These are phyloP conservation scores for Vollenhovia emeryi DNA, from an alignment of 1,140 invertebrate species.

Conservation along the genomic window DNA sequence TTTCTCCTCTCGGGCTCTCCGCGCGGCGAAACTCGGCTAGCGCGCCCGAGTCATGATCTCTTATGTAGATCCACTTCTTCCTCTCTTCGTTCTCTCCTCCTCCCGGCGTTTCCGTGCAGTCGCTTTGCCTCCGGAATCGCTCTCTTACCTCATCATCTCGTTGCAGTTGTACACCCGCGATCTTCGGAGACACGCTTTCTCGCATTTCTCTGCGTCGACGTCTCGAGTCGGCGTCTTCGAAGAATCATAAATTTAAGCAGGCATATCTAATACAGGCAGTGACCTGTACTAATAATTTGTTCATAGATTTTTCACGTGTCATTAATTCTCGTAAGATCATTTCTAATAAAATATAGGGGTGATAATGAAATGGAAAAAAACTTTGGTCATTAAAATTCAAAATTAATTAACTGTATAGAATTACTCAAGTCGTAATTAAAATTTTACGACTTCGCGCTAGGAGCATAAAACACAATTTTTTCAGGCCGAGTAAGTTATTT, in stretches of 20 bases:
- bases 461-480: background rate
- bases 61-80: slow-evolving; percentile 74
- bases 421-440: background rate
- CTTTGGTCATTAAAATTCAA: background rate
- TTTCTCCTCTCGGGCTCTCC: slow-evolving; percentile 75
- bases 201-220: slow-evolving; percentile 26
- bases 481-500: background rate
- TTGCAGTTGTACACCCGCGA: slow-evolving; percentile 56
- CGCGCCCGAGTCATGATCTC: slow-evolving; percentile 78
- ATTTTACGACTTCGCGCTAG: background rate
- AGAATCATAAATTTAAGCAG: slow-evolving; percentile 37
- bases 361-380: background rate
- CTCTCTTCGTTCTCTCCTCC: background rate
- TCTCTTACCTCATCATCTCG: slow-evolving; percentile 65
- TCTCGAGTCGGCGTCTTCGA: background rate
- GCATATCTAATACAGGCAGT: background rate
- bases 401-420: background rate
- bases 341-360: background rate
- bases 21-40: slow-evolving; percentile 78
- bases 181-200: slow-evolving; percentile 68
- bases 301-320: background rate
- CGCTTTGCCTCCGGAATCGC: slow-evolving; percentile 66
- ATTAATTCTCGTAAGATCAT: background rate
- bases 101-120: slow-evolving; percentile 52
- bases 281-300: background rate